Percentiles rank a stretch among this genome's conserved stretches.
Conservation (phyloP, 2,113 vertebrate species). For the Zosterops lateralis region DNA sequence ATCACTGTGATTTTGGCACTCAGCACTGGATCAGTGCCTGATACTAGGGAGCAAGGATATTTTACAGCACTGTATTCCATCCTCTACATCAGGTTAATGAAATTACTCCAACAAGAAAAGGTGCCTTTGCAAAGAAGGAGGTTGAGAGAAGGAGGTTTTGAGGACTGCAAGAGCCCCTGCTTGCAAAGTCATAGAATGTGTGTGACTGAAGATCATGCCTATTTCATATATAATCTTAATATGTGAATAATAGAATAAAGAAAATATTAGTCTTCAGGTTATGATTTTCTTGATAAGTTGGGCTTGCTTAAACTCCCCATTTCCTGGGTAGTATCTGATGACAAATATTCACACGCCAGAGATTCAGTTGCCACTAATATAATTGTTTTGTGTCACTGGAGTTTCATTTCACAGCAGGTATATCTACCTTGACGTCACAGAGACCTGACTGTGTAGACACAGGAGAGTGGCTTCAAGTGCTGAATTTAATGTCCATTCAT, state of each 20-base stretch:
- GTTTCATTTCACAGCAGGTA: not conserved
- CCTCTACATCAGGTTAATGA: not conserved
- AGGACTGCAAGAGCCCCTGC: not conserved
- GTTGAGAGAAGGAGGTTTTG: not conserved
- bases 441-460: not conserved
- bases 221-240: not conserved
- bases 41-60: not conserved
- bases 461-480: not conserved
- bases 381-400: not conserved
- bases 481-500: not conserved
- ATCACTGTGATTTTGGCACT: not conserved
- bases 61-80: not conserved
- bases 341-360: not conserved
- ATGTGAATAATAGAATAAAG: not conserved
- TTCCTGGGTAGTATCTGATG: not conserved
- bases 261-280: not conserved
- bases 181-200: not conserved
- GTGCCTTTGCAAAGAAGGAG: not conserved
- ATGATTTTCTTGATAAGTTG: not conserved
- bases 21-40: not conserved
- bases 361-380: not conserved
- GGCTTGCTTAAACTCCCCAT: not conserved
- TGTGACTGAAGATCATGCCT: not conserved
- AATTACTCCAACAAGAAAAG: not conserved
- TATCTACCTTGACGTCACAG: not conserved